A percentile compares a stretch with the other conserved stretches of the same genome.
These are phyloP conservation scores for Sceloporus tristichus DNA, from an alignment of 2,113 vertebrate species.

Conservation along the genomic window DNA sequence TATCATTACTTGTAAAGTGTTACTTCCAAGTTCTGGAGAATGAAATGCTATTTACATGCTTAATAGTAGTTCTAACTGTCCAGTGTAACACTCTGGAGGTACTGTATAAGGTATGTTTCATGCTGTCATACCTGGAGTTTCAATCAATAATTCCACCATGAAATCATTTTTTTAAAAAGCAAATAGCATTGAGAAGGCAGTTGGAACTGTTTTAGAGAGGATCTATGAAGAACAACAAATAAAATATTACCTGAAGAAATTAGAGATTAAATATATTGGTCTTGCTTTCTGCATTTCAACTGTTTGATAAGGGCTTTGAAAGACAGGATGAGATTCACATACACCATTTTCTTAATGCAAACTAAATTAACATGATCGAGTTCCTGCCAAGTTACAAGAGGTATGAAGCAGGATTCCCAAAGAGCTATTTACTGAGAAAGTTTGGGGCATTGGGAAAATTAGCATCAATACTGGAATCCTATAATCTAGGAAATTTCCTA, in stretches of 20 bases:
- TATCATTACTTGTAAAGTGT: too few relatives aligned
- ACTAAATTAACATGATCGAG: background rate
- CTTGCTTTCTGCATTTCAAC: background rate
- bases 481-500: background rate
- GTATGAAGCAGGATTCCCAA: background rate
- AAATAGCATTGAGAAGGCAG: background rate
- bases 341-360: background rate
- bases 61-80: background rate
- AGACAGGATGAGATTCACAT: background rate
- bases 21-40: too few relatives aligned
- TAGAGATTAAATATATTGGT: background rate
- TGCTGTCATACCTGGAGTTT: background rate
- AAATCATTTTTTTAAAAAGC: background rate
- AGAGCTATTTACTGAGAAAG: background rate
- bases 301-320: background rate
- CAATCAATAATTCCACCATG: background rate
- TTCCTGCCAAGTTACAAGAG: background rate
- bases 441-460: background rate
- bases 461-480: background rate
- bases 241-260: background rate
- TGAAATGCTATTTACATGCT: background rate
- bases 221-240: background rate
- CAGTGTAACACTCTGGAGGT: background rate
- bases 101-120: background rate
- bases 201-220: background rate